phyloP scores from a whole-genome alignment of 2,888 invertebrate species.

The Aspidiotus rigidus region DNA sequence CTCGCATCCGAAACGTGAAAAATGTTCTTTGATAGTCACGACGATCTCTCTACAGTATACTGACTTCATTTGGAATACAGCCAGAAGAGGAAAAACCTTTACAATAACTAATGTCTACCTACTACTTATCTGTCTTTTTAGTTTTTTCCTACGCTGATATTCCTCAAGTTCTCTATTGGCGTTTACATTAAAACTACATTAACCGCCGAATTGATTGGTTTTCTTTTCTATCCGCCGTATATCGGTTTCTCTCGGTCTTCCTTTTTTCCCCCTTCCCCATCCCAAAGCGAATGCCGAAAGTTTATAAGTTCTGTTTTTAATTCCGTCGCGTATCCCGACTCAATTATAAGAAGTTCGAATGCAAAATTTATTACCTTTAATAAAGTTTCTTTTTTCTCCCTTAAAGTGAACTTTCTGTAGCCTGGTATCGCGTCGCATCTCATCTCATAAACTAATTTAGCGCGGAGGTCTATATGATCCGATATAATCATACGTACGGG shows the following conservation, averaged over 20 bases:
- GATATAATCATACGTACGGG: too few species aligned
- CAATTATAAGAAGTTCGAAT: not conserved
- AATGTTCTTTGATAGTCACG: conserved; percentile 20
- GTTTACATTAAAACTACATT: conserved; percentile 32
- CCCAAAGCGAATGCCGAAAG: not conserved
- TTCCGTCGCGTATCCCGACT: not conserved
- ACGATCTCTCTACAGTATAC: too few species aligned
- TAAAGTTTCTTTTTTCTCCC: not conserved
- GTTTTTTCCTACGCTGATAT: conserved; percentile 12
- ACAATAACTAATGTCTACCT: conserved; percentile 33
- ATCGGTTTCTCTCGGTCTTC: not conserved
- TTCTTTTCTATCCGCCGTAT: conserved; percentile 3
- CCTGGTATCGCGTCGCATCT: too few species aligned
- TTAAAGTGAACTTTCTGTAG: not conserved
- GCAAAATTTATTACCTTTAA: not conserved
- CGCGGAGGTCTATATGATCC: too few species aligned
- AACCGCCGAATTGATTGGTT: conserved; percentile 27
- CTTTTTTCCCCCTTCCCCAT: not conserved
- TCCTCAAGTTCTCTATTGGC: conserved; percentile 26
- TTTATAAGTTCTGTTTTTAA: not conserved
- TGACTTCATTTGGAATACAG: conserved; percentile 9
- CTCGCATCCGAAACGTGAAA: conserved; percentile 29
- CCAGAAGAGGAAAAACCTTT: conserved; percentile 29
- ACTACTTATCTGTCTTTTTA: conserved; percentile 31
- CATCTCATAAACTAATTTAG: too few species aligned